Base-by-base conservation (phyloP, 2,113 vertebrate species). In the Vidua chalybeata region DNA sequence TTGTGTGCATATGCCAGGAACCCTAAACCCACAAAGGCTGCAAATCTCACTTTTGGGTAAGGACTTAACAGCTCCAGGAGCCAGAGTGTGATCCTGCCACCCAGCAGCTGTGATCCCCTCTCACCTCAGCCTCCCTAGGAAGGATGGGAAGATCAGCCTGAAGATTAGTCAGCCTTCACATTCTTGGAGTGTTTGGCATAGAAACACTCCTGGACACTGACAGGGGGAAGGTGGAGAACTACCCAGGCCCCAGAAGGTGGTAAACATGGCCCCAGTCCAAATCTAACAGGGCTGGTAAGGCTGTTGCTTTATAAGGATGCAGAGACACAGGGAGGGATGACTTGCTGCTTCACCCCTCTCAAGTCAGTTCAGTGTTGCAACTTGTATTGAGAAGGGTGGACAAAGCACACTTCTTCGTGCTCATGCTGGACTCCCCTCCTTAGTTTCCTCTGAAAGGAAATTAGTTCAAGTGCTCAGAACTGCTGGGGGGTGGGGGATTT, bases 141-240 rank as follows among this genome's bases (percentile, higher is more conserved):
- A 93, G 85, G 75, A 51, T 85, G 67, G 74, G 75, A 91, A 95
- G 87, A 95, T 90, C 82, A 55, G 72, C 48, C 68, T 69, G 51
- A 80, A 95, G 92, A 88, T 94, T 93, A 86, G 75, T 52, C 30
- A 6, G 89, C 43, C 79, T 85, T 74, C 63, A 56, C 84, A 93
- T 96, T 97, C 93, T 63, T 78, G 78, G 85, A 95, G 95, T 84
- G 63, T 67, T 87, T 95, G 73, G 63, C 91, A 90, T 95, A 93
- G 96, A 95, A 95, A 91, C 96, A 95, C 96, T 89, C 54, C 59
- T 62, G 66, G 71, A 78, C 84, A 91, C 51, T 96, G 96, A 97
- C 87, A 95, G 66, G 74, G 63, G 45, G 52, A 92, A 93, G 69
- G 69, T 86, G 86, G 58, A 94, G 76, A 59, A 13, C 48, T 84